phyloP scores from a whole-genome alignment of 2,113 vertebrate genomes.

The Spea multiplicata region DNA sequence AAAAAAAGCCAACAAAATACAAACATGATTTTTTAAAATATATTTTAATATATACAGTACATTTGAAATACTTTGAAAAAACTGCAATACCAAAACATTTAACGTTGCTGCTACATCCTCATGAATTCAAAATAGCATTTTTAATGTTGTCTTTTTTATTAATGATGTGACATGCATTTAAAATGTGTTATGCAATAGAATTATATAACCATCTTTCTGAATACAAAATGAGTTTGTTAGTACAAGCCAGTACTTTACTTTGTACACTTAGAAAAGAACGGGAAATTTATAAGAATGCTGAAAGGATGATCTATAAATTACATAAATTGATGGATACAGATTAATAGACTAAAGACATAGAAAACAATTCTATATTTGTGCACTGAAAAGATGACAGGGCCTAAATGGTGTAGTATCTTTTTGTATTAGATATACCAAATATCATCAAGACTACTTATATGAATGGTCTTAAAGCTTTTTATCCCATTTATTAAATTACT shows the following conservation, averaged over 20 bases:
- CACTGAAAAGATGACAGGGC: too few species aligned
- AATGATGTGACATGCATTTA: conserved; percentile 15
- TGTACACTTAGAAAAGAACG: too few species aligned
- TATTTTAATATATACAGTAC: conserved; percentile 1
- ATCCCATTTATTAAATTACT: too few species aligned
- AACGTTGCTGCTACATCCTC: conserved; percentile 2
- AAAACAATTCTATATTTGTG: too few species aligned
- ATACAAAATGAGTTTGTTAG: conserved; percentile 3
- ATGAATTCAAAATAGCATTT: conserved; percentile 31
- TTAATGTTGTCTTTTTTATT: conserved; percentile 32
- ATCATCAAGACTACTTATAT: neutral
- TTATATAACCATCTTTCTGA: conserved; percentile 22
- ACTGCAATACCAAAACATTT: neutral
- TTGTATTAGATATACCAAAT: neutral
- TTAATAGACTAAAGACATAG: too few species aligned
- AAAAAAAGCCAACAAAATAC: neutral
- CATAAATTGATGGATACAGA: too few species aligned
- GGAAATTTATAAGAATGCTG: neutral
- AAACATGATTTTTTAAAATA: neutral
- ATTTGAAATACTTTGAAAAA: conserved; percentile 11
- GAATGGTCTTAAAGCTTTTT: too few species aligned
- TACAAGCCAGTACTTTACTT: neutral
- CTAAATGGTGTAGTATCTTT: too few species aligned
- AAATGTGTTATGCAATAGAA: conserved; percentile 28
- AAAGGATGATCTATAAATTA: neutral